Evolutionary conservation across 2,888 invertebrate genomes (phyloP), one percentile per base, ranked within the genome.

Genomic region (Octodonta nipae): DNA sequence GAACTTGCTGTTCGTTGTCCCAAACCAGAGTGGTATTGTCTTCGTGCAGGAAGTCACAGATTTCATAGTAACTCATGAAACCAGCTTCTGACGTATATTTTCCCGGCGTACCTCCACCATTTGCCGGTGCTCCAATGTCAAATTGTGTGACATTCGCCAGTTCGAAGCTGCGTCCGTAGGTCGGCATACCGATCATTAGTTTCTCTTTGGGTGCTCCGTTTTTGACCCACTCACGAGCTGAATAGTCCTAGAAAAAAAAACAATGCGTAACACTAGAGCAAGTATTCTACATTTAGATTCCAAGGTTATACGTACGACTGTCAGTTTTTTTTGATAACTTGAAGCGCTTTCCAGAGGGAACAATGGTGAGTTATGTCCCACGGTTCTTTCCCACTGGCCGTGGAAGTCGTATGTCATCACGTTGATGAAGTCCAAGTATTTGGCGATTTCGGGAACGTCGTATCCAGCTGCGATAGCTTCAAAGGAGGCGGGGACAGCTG

Each of bases 381-480:
- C 88, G 42, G 85, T 83, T 36, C 87, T 71, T 57, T 91, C 89
- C 89, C 89, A 91, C 56, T 88, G 87, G 0, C 91, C 91, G 54
- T 89, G 89, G 71, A 91, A 91, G 58, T 91, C 91, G 54, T 91
- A 92, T 0, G 89, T 88, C 89, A 91, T 89, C 6, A 91, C 82
- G 57, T 89, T 91, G 56, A 91, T 87, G 55, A 84, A 88, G 63
- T 92, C 91, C 52, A 91, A 67, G 55, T 87, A 91, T 64, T 91
- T 91, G 3, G 88, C 81, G 43, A 92, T 86, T 63, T 91, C 91
- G 0, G 86, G 85, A 0, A 91, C 89, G 49, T 91, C 91, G 49
- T 91, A 91, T 4, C 91, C 91, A 36, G 88, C 88, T 34, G 87
- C 87, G 28, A 91, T 87, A 0, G 89, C 89, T 64, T 91, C 89